A percentile compares a stretch with the other conserved stretches of the same genome.
Conservation (phyloP, 2,888 invertebrate species). For the Phengaris arion region DNA sequence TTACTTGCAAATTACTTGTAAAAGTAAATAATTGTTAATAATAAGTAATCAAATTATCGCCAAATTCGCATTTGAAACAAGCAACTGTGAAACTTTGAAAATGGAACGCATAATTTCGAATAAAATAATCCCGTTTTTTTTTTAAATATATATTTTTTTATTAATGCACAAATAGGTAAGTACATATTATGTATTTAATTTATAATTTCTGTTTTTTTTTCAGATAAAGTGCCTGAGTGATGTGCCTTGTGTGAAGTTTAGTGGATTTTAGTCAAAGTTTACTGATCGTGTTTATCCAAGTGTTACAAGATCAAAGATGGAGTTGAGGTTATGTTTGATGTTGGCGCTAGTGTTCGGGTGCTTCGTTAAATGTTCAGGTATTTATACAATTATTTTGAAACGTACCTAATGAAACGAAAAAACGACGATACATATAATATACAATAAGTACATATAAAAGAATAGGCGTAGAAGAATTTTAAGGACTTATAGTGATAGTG, state of each 20-base stretch:
- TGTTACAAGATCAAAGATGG: constrained; percentile 54
- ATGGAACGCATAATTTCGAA: not conserved
- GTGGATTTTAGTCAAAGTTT: constrained; percentile 19
- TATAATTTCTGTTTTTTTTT: constrained; percentile 43
- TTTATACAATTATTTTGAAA: constrained; percentile 34
- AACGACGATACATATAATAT: too few relatives aligned
- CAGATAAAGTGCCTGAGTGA: constrained; percentile 67
- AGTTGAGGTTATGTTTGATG: constrained; percentile 56
- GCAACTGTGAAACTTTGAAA: not conserved
- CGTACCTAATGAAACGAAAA: not conserved
- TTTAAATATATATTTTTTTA: not conserved
- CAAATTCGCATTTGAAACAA: constrained; percentile 1
- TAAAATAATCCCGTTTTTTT: not conserved
- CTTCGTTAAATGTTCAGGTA: constrained; percentile 65
- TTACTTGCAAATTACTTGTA: not conserved
- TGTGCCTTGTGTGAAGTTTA: constrained; percentile 65
- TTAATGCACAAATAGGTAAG: too few relatives aligned
- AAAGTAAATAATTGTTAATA: too few relatives aligned
- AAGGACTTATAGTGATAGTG: too few relatives aligned
- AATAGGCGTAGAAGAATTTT: too few relatives aligned
- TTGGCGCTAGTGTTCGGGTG: constrained; percentile 52
- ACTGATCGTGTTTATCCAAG: constrained; percentile 37
- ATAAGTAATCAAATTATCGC: not conserved
- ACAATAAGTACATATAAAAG: too few relatives aligned
- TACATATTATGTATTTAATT: not conserved